Evolutionary conservation across 2,888 invertebrate species (phyloP), one percentile per base, ranked within the genome.

Genomic region (Hypselothyrea guttata): DNA sequence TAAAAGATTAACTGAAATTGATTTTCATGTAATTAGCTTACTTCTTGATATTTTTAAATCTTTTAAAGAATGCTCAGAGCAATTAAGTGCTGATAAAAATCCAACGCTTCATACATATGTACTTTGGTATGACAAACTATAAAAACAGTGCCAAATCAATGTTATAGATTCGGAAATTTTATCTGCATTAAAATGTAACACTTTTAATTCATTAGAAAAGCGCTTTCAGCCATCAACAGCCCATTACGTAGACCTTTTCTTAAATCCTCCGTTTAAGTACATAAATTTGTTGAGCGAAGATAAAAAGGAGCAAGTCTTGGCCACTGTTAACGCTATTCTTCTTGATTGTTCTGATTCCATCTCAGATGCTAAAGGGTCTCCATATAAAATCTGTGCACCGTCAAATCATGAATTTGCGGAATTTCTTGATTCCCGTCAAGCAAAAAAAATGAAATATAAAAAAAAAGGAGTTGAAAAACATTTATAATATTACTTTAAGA

Each of bases 221-320:
- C 27, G n/a, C 9, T 16, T 44, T 44, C 13, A 13, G 12, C 30
- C 30, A 16, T n/a, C 11, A 15, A 31, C 15, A 7, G 15, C 30
- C 7, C 16, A 44, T 44, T 15, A 15, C n/a, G n/a, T 44, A 9
- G 42, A 16, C 5, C 42, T 44, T 15, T 44, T 31, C 8, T 31
- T 44, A 16, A 16, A 44, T n/a, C 42, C 42, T 15, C 42, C 42
- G 15, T 31, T 44, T 8, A 44, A 31, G 15, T 15, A 44, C 11
- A 34, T 34, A 7, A 11, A 7, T 34, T 12, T 34, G 7, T 34
- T 34, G 12, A 12, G 12, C 12, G 11, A 11, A 34, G 12, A 34
- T 11, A 2, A 12, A 12, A 34, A 12, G 34, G 33, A 33, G 33
- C 11, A 33, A 12, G 33, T 33, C 11, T 12, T 33, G 12, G 34